phyloP scores from a whole-genome alignment of 2,113 vertebrate genomes.

The Corythoichthys intestinalis region DNA sequence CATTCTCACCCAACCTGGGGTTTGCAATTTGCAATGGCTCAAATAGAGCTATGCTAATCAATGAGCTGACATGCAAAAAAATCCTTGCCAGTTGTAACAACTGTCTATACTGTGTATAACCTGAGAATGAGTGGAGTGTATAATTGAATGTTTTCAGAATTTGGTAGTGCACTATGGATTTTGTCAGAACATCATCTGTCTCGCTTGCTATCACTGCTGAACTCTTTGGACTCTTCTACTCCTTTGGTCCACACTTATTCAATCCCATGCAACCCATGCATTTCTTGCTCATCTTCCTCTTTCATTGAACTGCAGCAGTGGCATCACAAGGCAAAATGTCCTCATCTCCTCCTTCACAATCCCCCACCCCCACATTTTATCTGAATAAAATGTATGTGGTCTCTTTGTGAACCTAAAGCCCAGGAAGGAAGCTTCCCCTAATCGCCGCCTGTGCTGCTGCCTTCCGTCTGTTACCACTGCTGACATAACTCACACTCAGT shows the following conservation, averaged over 20 bases:
- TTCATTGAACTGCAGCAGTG: conserved; percentile 15
- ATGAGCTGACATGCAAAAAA: background rate
- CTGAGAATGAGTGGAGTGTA: background rate
- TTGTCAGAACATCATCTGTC: background rate
- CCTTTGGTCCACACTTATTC: conserved; percentile 14
- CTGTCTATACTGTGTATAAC: background rate
- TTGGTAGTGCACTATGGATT: background rate
- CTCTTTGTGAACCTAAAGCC: conserved; percentile 30
- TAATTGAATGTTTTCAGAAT: background rate
- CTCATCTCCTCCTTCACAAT: conserved; percentile 4
- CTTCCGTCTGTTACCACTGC: conserved; percentile 48
- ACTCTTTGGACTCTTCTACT: conserved; percentile 14
- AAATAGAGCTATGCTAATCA: background rate
- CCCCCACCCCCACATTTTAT: conserved; percentile 25
- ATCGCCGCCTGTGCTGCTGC: conserved; percentile 39
- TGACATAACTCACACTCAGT: conserved; percentile 29
- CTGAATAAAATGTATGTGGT: conserved; percentile 41
- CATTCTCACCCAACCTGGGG: too few relatives aligned
- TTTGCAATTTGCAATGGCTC: background rate
- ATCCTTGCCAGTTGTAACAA: background rate
- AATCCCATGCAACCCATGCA: conserved; percentile 27
- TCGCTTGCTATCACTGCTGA: conserved; percentile 1
- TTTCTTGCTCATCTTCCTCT: conserved; percentile 17
- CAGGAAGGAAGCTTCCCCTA: conserved; percentile 53
- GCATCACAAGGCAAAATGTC: conserved; percentile 19